These are phyloP conservation scores for Tonatia bakeri DNA, from an alignment of 2,113 vertebrate genomes.

Conservation along the genomic window DNA sequence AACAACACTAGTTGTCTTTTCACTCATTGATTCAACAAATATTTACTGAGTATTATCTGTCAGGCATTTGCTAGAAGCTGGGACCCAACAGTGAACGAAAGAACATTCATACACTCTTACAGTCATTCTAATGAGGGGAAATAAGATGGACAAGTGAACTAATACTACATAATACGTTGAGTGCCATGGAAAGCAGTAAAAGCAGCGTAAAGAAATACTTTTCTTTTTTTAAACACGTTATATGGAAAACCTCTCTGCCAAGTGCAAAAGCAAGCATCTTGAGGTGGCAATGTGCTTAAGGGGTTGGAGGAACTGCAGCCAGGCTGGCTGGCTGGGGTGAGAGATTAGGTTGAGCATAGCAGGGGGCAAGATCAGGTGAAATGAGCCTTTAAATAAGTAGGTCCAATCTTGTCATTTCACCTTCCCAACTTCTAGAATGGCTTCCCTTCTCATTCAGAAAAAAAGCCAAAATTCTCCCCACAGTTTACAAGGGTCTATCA, in stretches of 20 bases:
- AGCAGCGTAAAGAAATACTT: background rate
- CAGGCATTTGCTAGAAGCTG: background rate
- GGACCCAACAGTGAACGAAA: background rate
- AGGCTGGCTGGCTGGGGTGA: background rate
- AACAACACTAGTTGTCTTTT: background rate
- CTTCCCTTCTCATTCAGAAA: background rate
- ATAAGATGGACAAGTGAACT: background rate
- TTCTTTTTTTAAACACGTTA: background rate
- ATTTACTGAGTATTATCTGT: background rate
- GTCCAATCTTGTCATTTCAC: background rate
- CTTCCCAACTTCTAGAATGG: background rate
- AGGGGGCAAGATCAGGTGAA: background rate
- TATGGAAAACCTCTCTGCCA: background rate
- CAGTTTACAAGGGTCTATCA: background rate
- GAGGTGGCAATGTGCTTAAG: background rate
- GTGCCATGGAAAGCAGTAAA: background rate
- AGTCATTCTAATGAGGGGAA: background rate
- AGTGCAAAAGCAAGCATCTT: background rate
- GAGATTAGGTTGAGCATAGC: background rate
- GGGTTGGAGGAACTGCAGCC: background rate
- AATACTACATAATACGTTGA: background rate
- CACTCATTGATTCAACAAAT: background rate
- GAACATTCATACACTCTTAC: background rate
- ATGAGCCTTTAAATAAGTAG: background rate
- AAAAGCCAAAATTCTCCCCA: background rate